phyloP scores from a whole-genome alignment of 2,797 vertebrate species.

The Petrocephalus schoutedeni region DNA sequence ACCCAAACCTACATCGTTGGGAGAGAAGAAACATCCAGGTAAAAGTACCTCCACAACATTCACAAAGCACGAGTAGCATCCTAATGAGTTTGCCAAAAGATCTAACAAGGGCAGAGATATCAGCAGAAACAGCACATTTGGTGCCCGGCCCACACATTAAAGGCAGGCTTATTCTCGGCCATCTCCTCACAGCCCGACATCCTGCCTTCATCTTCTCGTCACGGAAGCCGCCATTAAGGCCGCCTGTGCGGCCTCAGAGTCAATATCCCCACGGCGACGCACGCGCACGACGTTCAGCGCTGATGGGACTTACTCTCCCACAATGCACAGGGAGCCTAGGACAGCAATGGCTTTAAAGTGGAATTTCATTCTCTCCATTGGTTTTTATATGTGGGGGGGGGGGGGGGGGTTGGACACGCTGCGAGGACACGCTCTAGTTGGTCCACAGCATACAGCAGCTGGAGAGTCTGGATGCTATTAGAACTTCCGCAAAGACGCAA shows the following conservation, averaged over 20 bases:
- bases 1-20: not conserved
- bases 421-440: not conserved
- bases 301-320: not conserved
- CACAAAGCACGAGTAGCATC: not conserved
- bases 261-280: not conserved
- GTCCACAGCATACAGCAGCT: not conserved
- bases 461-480: not conserved
- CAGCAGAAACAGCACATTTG: not conserved
- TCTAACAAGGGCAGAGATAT: not conserved
- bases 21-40: not conserved
- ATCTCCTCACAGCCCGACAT: not conserved
- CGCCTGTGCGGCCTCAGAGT: not conserved
- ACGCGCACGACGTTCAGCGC: not conserved
- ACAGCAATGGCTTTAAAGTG: slow-evolving; percentile 6
- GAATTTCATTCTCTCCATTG: not conserved
- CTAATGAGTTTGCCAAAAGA: not conserved
- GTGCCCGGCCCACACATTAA: not conserved
- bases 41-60: not conserved
- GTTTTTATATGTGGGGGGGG: not conserved
- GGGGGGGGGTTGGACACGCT: not conserved
- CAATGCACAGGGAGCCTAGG: not conserved
- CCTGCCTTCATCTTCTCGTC: not conserved
- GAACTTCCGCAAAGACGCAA: not conserved
- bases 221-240: not conserved
- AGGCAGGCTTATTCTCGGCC: not conserved